phyloP scores from a whole-genome alignment of 1,140 invertebrate species.

The Laupala kohalensis region DNA sequence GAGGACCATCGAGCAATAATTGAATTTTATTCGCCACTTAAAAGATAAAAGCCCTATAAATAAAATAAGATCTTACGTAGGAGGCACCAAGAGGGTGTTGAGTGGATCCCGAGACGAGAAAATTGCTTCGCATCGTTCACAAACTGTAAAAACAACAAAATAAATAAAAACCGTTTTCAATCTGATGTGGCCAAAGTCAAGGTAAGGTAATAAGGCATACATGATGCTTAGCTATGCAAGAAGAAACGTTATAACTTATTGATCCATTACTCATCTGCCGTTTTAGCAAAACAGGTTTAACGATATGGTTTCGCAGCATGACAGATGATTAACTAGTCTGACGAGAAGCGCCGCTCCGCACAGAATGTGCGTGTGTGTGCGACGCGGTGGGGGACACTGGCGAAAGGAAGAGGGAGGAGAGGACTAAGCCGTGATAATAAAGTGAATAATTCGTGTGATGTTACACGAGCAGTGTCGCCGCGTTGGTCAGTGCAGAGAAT shows the following conservation, averaged over 20 bases:
- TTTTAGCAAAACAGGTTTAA: not conserved
- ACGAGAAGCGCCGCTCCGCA: not conserved
- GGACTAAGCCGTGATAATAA: not conserved
- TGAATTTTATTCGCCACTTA: not conserved
- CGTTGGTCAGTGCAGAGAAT: too few relatives aligned
- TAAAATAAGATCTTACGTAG: not conserved
- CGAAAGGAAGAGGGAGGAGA: not conserved
- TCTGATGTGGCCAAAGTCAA: not conserved
- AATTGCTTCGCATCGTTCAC: not conserved
- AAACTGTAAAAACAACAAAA: not conserved
- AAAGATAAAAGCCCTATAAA: not conserved
- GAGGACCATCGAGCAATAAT: not conserved
- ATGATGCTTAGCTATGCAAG: not conserved
- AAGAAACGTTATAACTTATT: not conserved
- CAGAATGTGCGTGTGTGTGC: too few relatives aligned
- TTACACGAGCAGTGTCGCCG: not conserved
- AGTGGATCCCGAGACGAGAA: not conserved
- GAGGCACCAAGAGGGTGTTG: not conserved
- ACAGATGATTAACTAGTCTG: not conserved
- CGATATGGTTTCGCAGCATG: not conserved
- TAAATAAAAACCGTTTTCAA: not conserved
- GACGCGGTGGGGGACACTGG: not conserved
- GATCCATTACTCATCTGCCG: not conserved
- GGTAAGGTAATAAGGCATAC: not conserved
- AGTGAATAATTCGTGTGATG: not conserved